phyloP scores from a whole-genome alignment of 1,140 invertebrate genomes.

The Acromyrmex charruanus region DNA sequence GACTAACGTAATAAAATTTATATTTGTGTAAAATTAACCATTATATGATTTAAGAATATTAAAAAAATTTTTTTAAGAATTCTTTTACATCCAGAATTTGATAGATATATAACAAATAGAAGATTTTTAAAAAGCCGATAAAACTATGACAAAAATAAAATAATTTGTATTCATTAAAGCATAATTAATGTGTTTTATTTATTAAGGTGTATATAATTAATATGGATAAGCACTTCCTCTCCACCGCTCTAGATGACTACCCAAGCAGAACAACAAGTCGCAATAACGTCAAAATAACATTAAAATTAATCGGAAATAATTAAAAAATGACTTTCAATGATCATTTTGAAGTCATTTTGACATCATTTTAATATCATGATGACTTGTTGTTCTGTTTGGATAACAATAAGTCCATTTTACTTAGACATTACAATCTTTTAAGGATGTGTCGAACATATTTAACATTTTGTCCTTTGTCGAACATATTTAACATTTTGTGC shows the following conservation, averaged over 20 bases:
- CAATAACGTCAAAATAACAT: too few relatives aligned
- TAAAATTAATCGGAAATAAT: too few relatives aligned
- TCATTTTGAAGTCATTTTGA: too few relatives aligned
- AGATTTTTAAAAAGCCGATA: not conserved
- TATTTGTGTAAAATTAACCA: not conserved
- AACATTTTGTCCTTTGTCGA: slow-evolving; percentile 6
- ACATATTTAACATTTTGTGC: slow-evolving; percentile 7
- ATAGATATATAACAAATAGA: not conserved
- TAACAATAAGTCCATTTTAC: slow-evolving; percentile 6
- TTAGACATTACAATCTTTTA: slow-evolving; percentile 29
- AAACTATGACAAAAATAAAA: not conserved
- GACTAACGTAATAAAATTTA: not conserved
- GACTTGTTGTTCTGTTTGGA: too few relatives aligned
- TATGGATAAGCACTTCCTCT: slow-evolving; percentile 26
- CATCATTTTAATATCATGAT: too few relatives aligned
- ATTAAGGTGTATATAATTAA: slow-evolving; percentile 4
- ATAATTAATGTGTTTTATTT: slow-evolving; percentile 26
- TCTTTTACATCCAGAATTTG: not conserved
- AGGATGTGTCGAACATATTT: not conserved
- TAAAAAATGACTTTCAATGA: too few relatives aligned
- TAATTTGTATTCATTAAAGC: not conserved
- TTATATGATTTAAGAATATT: not conserved
- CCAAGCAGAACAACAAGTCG: too few relatives aligned
- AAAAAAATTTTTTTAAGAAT: too few relatives aligned
- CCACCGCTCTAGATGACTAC: not conserved